Conservation (phyloP, 2,888 invertebrate genomes). For the Ctena decussata region DNA sequence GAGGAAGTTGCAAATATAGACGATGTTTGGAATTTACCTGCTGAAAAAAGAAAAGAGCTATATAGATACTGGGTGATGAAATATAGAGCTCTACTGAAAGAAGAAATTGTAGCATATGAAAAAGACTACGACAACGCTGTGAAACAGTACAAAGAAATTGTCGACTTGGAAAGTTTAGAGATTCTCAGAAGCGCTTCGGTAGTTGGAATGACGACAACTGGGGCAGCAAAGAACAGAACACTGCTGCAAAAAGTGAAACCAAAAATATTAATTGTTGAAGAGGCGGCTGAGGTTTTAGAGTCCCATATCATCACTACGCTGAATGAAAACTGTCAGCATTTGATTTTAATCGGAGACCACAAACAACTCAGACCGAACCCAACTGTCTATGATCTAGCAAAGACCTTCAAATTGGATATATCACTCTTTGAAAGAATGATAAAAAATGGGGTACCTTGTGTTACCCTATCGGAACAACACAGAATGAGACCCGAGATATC, state of each 20-base stretch:
- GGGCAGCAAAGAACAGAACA: conserved; percentile 77
- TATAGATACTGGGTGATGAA: conserved; percentile 84
- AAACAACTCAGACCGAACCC: conserved; percentile 92
- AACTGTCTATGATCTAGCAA: conserved; percentile 90
- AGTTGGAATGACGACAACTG: conserved; percentile 86
- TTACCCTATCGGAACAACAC: conserved; percentile 5
- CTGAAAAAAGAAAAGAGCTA: conserved; percentile 85
- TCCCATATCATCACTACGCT: conserved; percentile 93
- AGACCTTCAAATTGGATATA: conserved; percentile 91
- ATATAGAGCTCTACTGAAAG: conserved; percentile 58
- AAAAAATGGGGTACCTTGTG: conserved; percentile 89
- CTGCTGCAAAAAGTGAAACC: conserved; percentile 82
- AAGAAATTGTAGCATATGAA: conserved; percentile 65
- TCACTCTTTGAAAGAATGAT: conserved; percentile 95
- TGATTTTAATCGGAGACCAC: conserved; percentile 94
- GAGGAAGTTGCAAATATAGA: conserved; percentile 57
- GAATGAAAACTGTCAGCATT: conserved; percentile 91
- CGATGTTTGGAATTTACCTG: conserved; percentile 76
- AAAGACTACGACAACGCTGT: conserved; percentile 67
- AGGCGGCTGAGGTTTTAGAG: conserved; percentile 95
- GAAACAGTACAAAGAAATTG: conserved; percentile 64
- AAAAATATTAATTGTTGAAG: conserved; percentile 91
- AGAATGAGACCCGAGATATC: conserved; percentile 24
- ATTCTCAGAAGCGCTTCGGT: conserved; percentile 77
- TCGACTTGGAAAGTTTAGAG: conserved; percentile 75